These are phyloP conservation scores for Rhyacophila brunnea DNA, from an alignment of 1,140 invertebrate genomes.

Conservation along the genomic window DNA sequence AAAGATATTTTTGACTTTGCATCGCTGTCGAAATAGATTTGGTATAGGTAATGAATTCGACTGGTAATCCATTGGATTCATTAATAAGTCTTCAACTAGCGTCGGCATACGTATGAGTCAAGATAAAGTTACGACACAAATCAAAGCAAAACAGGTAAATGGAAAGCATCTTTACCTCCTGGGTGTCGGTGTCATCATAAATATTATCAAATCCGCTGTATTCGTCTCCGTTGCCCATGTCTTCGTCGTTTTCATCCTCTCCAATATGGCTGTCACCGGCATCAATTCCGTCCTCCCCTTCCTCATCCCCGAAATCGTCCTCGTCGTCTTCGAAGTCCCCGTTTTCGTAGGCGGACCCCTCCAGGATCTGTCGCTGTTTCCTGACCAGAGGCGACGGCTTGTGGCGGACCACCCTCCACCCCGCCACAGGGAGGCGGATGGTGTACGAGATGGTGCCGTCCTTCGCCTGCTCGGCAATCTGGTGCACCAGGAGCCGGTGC, in stretches of 20 bases:
- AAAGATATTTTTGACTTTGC: too few relatives aligned
- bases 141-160: too few relatives aligned
- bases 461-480: constrained; percentile 59
- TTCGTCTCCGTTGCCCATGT: constrained; percentile 28
- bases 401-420: constrained; percentile 61
- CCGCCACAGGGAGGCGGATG: constrained; percentile 61
- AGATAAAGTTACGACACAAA: too few relatives aligned
- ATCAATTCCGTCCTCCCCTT: constrained; percentile 45
- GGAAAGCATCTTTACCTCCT: too few relatives aligned
- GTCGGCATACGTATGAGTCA: too few relatives aligned
- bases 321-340: constrained; percentile 47
- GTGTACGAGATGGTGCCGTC: constrained; percentile 64
- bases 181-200: too few relatives aligned
- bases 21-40: too few relatives aligned
- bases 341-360: constrained; percentile 49
- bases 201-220: too few relatives aligned
- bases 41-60: too few relatives aligned
- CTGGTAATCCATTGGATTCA: too few relatives aligned
- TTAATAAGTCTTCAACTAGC: too few relatives aligned
- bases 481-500: constrained; percentile 58
- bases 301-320: constrained; percentile 32
- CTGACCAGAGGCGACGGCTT: constrained; percentile 21
- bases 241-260: constrained; percentile 43
- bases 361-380: constrained; percentile 40
- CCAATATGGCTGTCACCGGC: not conserved